phyloP scores from a whole-genome alignment of 2,888 invertebrate genomes.

The Galerucella nymphaeae region DNA sequence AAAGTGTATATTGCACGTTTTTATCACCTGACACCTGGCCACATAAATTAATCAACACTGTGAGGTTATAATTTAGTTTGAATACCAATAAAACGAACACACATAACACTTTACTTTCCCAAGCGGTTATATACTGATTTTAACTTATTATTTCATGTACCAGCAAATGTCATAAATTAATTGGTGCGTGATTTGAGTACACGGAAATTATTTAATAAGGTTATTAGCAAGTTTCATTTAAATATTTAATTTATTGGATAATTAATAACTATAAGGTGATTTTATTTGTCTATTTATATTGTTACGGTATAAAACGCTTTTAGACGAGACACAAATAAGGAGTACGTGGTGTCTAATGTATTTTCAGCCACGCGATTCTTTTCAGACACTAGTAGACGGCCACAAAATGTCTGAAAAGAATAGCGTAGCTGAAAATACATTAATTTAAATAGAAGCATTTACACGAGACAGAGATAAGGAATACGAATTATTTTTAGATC shows the following conservation, averaged over 20 bases:
- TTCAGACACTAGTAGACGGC: too few species aligned
- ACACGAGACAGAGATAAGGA: too few species aligned
- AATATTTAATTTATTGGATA: not conserved
- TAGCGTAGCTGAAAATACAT: too few species aligned
- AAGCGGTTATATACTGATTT: not conserved
- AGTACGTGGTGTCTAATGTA: too few species aligned
- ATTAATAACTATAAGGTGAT: not conserved
- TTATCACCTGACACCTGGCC: not conserved
- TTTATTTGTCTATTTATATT: not conserved
- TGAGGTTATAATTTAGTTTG: not conserved
- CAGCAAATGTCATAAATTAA: conserved; percentile 1
- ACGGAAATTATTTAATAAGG: not conserved
- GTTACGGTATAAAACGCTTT: not conserved
- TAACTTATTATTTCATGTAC: conserved; percentile 1
- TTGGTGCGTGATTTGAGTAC: conserved; percentile 1
- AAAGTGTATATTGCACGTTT: not conserved
- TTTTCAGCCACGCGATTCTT: too few species aligned
- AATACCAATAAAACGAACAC: too few species aligned
- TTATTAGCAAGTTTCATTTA: not conserved
- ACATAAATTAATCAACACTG: not conserved
- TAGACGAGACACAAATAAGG: too few species aligned
- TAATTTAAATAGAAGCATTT: too few species aligned
- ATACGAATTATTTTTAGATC: too few species aligned
- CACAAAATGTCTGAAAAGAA: too few species aligned
- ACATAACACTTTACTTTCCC: not conserved